Conservation (phyloP, 2,113 vertebrate genomes). For the Tetraodon nigroviridis region DNA sequence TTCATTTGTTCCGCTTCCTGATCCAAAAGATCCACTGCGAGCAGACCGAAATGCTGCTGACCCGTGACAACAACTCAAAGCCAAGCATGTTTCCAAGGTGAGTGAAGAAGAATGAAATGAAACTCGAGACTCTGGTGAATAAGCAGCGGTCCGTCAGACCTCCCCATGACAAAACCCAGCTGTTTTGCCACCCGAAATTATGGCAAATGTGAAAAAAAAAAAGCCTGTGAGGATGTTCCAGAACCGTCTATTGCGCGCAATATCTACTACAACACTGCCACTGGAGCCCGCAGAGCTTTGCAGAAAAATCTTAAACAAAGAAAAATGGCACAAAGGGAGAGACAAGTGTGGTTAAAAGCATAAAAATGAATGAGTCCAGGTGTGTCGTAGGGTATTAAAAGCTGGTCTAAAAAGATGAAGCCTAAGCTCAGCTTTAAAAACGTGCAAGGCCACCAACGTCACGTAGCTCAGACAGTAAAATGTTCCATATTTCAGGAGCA, state of each 20-base stretch:
- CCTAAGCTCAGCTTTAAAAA: too few relatives aligned
- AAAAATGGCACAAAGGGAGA: background rate
- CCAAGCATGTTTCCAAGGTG: constrained; percentile 42
- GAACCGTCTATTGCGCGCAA: too few relatives aligned
- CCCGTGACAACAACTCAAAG: constrained; percentile 43
- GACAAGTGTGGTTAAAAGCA: too few relatives aligned
- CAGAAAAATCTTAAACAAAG: background rate
- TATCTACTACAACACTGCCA: too few relatives aligned
- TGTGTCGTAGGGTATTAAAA: background rate
- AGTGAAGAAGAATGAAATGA: constrained; percentile 41
- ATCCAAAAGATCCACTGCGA: background rate
- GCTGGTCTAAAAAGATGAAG: too few relatives aligned
- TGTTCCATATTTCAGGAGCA: too few relatives aligned
- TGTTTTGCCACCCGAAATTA: too few relatives aligned
- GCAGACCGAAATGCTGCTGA: constrained; percentile 46
- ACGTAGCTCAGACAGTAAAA: too few relatives aligned
- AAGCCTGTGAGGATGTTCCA: too few relatives aligned
- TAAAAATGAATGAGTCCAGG: background rate
- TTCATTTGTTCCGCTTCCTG: constrained; percentile 22
- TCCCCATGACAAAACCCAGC: constrained; percentile 9
- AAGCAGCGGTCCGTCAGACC: constrained; percentile 13
- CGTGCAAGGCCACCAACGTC: too few relatives aligned
- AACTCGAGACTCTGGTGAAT: constrained; percentile 12
- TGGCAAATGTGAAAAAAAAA: too few relatives aligned
- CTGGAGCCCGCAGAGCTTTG: too few relatives aligned